A percentile compares a stretch with the other conserved stretches of the same genome.
Conservation (phyloP, 64 coral and sea anemone genomes). For the Actinia tenebrosa region DNA sequence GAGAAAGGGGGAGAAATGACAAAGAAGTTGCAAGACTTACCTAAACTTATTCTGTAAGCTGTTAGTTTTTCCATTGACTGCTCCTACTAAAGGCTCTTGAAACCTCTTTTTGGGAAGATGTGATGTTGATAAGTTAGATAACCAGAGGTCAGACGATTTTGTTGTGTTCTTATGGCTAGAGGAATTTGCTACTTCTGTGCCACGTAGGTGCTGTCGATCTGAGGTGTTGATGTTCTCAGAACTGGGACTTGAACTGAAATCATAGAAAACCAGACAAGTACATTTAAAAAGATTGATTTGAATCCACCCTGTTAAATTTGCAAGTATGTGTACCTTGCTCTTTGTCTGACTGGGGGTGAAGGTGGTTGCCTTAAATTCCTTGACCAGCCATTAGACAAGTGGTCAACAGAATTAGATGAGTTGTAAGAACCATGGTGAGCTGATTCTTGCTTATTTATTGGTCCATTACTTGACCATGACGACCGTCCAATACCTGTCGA, state of each 20-base stretch:
- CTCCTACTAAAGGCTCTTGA: conserved; percentile 14
- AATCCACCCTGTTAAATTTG: not conserved
- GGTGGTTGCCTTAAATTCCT: conserved; percentile 59
- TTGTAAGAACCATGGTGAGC: conserved; percentile 1
- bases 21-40: conserved; percentile 21
- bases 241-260: conserved; percentile 50
- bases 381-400: conserved; percentile 57
- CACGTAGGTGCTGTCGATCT: conserved; percentile 24
- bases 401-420: conserved; percentile 32
- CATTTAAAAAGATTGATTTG: no score
- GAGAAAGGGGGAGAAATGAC: not conserved
- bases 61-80: conserved; percentile 26
- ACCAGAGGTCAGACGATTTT: conserved; percentile 51
- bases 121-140: conserved; percentile 57
- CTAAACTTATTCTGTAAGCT: conserved; percentile 69
- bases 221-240: conserved; percentile 45
- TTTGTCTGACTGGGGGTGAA: conserved; percentile 91
- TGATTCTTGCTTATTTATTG: conserved; percentile 1
- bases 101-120: conserved; percentile 59
- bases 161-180: not conserved
- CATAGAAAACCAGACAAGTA: not conserved
- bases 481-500: conserved; percentile 58
- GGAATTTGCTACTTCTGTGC: conserved; percentile 52
- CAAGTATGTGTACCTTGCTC: conserved; percentile 67
- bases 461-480: conserved; percentile 47